Evolutionary conservation across 2,113 vertebrate genomes (phyloP).

Genomic region (Trematomus loennbergii): DNA sequence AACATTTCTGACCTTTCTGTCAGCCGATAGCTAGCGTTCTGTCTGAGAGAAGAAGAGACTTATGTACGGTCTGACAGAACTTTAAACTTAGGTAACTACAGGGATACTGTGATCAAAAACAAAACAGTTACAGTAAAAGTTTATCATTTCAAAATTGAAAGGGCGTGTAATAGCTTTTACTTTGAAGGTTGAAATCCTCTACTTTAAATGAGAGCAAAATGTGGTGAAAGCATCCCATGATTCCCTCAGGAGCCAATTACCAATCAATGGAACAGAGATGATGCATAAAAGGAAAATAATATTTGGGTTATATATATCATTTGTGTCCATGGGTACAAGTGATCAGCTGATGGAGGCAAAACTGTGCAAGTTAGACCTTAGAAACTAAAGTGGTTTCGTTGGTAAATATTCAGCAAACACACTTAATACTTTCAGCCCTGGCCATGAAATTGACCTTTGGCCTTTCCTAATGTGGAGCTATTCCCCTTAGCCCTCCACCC

Average conservation of each 20-base stretch:
- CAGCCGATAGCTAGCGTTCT: not conserved
- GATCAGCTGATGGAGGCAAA: not conserved
- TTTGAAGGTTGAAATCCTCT: not conserved
- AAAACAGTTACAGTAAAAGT: not conserved
- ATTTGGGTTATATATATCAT: not conserved
- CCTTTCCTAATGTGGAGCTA: not conserved
- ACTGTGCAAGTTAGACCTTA: not conserved
- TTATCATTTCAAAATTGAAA: not conserved
- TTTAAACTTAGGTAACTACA: not conserved
- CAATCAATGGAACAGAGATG: not conserved
- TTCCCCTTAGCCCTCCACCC: not conserved
- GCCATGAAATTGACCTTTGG: not conserved
- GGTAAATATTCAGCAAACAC: not conserved
- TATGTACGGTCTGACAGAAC: not conserved
- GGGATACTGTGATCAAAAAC: not conserved
- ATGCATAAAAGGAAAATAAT: not conserved
- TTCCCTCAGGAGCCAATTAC: conserved; percentile 13
- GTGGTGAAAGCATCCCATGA: not conserved
- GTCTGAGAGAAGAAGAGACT: not conserved
- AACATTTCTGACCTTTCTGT: conserved; percentile 39
- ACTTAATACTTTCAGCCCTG: not conserved
- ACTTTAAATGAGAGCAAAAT: not conserved
- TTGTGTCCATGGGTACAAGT: not conserved
- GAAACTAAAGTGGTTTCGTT: not conserved
- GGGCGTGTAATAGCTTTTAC: not conserved